Percentiles rank a stretch among this genome's conserved stretches.
These are phyloP conservation scores for Electrona antarctica DNA, from an alignment of 2,113 vertebrate genomes.

Conservation along the genomic window DNA sequence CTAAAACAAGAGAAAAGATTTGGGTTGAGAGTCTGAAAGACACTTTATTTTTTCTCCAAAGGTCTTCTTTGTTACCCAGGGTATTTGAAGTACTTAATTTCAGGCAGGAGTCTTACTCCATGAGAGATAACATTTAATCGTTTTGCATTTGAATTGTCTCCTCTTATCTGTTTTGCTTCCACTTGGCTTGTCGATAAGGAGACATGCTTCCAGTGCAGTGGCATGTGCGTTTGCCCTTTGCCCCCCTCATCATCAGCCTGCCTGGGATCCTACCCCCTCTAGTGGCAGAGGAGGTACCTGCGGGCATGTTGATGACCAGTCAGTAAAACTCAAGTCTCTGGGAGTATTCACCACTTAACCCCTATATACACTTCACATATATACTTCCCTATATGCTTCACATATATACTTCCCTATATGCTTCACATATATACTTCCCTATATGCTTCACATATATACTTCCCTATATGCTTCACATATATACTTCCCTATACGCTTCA, in stretches of 20 bases:
- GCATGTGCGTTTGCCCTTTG: conserved; percentile 25
- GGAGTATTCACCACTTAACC: too few relatives aligned
- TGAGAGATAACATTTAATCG: not conserved
- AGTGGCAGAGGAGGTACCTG: conserved; percentile 59
- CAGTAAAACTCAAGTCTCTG: too few relatives aligned
- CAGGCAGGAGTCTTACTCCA: too few relatives aligned
- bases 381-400: too few relatives aligned
- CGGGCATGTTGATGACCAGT: conserved; percentile 21
- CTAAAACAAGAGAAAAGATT: conserved; percentile 47
- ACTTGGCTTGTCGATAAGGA: conserved; percentile 16
- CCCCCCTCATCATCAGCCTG: conserved; percentile 49
- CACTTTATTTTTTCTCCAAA: conserved; percentile 20
- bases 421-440: too few relatives aligned
- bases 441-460: too few relatives aligned
- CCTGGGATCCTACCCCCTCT: conserved; percentile 66
- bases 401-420: too few relatives aligned
- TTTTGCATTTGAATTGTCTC: not conserved
- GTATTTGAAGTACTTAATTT: not conserved
- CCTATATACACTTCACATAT: too few relatives aligned
- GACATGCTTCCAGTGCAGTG: conserved; percentile 15
- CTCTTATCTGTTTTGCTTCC: not conserved
- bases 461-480: too few relatives aligned
- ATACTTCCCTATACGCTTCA: too few relatives aligned
- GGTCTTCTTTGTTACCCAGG: conserved; percentile 29
- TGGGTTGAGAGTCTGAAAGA: not conserved